Conservation (phyloP, 2,113 vertebrate genomes). For the Pristiophorus japonicus region DNA sequence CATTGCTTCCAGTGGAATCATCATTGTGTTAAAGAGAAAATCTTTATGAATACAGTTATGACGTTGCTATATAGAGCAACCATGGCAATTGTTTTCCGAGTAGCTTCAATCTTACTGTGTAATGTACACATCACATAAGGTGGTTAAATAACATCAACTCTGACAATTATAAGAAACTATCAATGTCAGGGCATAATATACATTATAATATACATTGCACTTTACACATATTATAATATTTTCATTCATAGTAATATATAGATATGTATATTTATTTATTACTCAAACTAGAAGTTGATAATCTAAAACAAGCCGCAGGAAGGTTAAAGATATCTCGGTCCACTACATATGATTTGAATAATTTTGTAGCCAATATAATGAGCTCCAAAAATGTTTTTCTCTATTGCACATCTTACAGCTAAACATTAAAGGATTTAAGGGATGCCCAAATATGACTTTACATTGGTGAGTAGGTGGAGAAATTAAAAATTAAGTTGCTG, state of each 20-base stretch:
- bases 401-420: too few relatives aligned
- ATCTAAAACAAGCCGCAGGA: neutral
- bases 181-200: neutral
- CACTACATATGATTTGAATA: neutral
- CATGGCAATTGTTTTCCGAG: neutral
- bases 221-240: neutral
- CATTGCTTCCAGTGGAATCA: neutral
- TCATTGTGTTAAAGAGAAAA: neutral
- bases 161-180: neutral
- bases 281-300: conserved; percentile 2
- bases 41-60: too few relatives aligned
- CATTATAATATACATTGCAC: neutral
- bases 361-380: neutral
- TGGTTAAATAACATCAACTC: neutral
- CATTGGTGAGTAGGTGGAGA: neutral
- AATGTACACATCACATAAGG: neutral
- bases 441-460: neutral
- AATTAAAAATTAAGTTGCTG: neutral
- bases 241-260: neutral
- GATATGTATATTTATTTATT: neutral
- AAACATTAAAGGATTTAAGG: neutral
- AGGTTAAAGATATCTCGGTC: neutral
- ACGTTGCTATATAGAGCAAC: neutral
- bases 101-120: neutral
- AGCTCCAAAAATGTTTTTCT: neutral